Base-by-base conservation (phyloP, 2,113 vertebrate species). In the Meles meles region DNA sequence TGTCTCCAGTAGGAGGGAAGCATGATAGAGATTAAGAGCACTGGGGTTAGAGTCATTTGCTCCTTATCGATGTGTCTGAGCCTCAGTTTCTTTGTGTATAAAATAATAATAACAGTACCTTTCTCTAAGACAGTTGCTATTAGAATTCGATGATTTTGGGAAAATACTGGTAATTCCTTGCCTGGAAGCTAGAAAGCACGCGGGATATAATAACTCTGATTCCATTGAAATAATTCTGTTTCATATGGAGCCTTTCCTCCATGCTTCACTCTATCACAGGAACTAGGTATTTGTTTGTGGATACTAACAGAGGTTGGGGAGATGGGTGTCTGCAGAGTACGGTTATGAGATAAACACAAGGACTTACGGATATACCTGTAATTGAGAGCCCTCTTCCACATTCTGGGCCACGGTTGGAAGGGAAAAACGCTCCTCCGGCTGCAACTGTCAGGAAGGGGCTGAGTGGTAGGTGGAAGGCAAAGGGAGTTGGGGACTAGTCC, bases 131-230 rank as follows among this genome's bases (percentile, higher is more conserved):
- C 7, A 12, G 27, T 57, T 72, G 49, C 67, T 83, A 18, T 49
- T 77, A 76, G 42, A 92, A 69, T 90, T 57, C n/a, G 86, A 76
- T 27, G 55, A 47, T 25, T 94, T 96, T 82, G 81, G 90, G 84
- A 87, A 90, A 92, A 79, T 90, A 57, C 27, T 9, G 47, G 42
- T 92, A 87, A 92, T 20, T 44, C 69, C n/a, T 47, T 81, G 31
- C 29, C 14, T 34, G n/a, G 39, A 34, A 84, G 55, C 57, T 6
- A 76, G 80, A 69, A 84, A 96, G 42, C 42, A 42, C 67, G 74
- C 0, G 2, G 47, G 37, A 63, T 84, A 57, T 76, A 29, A 72
- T 55, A 61, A 63, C 20, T 67, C 29, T 49, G 34, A 71, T 55
- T 80, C 79, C 77, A 3, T 2, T 3, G 27, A 37, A 44, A 90